Percentiles rank a stretch among this genome's conserved stretches.
phyloP scores from a whole-genome alignment of 2,888 invertebrate genomes.

The Philereme vetulata region DNA sequence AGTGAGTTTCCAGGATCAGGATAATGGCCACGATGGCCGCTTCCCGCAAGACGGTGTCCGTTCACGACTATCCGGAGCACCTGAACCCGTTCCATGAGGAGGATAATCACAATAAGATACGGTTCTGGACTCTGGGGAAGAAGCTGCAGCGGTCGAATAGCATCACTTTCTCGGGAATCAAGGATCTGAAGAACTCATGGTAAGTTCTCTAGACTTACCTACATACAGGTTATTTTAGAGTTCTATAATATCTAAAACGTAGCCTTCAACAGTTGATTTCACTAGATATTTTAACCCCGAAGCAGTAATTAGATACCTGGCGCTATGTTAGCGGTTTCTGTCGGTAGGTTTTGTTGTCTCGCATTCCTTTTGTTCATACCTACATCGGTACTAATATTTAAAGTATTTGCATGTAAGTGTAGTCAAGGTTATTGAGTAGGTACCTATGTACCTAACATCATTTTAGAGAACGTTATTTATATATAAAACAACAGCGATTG shows the following conservation, averaged over 20 bases:
- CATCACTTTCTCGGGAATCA: constrained; percentile 84
- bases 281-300: constrained; percentile 45
- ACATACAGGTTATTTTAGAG: background rate
- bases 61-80: constrained; percentile 90
- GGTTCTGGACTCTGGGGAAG: constrained; percentile 85
- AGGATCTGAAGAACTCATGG: constrained; percentile 84
- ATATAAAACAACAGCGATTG: constrained; percentile 20
- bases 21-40: constrained; percentile 71
- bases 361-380: background rate
- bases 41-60: constrained; percentile 80
- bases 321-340: constrained; percentile 40
- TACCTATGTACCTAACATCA: background rate
- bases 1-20: constrained; percentile 45
- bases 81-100: constrained; percentile 90
- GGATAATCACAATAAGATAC: constrained; percentile 84
- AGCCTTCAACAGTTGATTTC: constrained; percentile 44
- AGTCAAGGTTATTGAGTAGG: constrained; percentile 14
- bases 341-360: constrained; percentile 22
- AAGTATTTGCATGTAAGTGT: constrained; percentile 12
- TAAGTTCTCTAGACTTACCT: constrained; percentile 54
- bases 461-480: constrained; percentile 1
- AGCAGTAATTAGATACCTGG: constrained; percentile 45
- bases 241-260: background rate
- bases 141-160: constrained; percentile 83
- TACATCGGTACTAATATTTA: constrained; percentile 1